Evolutionary conservation across 1,140 invertebrate species (phyloP).

Genomic region (Aplysia californica): DNA sequence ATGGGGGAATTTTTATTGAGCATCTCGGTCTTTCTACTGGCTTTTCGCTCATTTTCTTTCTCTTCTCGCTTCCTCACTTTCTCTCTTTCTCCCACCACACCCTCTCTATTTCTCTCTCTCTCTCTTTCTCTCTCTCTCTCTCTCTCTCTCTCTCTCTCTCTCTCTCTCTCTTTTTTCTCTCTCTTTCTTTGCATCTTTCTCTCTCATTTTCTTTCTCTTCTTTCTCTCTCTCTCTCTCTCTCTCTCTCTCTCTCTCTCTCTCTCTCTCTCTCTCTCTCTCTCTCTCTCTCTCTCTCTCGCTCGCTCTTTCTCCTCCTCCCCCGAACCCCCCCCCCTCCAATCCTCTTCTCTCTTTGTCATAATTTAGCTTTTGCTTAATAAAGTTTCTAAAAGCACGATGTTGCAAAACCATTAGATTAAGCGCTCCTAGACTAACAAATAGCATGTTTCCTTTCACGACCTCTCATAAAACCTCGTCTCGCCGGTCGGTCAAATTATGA

Average conservation of each 20-base stretch:
- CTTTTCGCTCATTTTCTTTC: not conserved
- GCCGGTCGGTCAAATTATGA: not conserved
- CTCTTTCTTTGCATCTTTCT: not conserved
- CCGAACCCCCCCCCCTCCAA: not conserved
- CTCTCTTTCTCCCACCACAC: not conserved
- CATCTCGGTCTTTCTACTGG: too few species aligned
- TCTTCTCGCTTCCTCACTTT: not conserved
- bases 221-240: conserved; percentile 3
- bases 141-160: not conserved
- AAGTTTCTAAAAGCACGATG: not conserved
- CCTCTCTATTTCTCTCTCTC: not conserved
- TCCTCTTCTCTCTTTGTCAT: too few species aligned
- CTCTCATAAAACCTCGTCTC: not conserved
- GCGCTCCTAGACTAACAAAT: not conserved
- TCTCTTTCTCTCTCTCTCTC: conserved; percentile 3
- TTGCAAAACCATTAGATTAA: not conserved
- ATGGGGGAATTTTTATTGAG: too few species aligned
- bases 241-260: not conserved
- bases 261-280: not conserved
- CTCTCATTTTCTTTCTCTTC: not conserved
- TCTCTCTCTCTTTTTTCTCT: not conserved
- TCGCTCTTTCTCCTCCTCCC: not conserved
- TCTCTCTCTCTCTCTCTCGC: not conserved
- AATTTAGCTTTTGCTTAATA: too few species aligned
- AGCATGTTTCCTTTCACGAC: not conserved